Base-by-base conservation (phyloP, 53 echinoderm and acorn worm species). In the Temnopleurus reevesii region DNA sequence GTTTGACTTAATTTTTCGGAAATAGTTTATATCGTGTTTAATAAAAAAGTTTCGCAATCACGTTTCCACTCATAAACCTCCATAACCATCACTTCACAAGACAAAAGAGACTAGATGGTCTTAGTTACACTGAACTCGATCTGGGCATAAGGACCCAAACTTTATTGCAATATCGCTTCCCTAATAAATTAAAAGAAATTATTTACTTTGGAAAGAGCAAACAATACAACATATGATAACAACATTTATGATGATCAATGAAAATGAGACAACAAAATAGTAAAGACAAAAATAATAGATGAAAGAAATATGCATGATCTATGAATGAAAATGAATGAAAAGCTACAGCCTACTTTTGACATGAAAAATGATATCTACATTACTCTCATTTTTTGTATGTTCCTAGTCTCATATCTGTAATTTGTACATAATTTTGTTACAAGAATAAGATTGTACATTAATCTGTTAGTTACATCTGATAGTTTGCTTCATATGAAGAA, bases 101-200 rank as follows among this genome's bases (percentile, higher is more conserved):
- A n/a, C n/a, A n/a, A n/a, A n/a, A n/a, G n/a, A n/a, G n/a, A n/a
- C n/a, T n/a, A n/a, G n/a, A n/a, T n/a, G n/a, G 36, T 19, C 9
- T 55, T 56, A 34, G 31, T 58, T 85, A 85, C 85, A 85, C 85
- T 85, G 85, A 85, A 85, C 59, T 83, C 55, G 38, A 55, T 55
- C 12, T 60, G 59, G 85, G 85, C 45, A 5, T 26, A 36, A 85
- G 33, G 43, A 13, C 59, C 85, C 85, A 25, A 61, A 85, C 59
- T 60, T 85, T 85, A 85, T 85, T 85, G 85, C 85, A 85, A 85
- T 85, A 85, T 85, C 60, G 85, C 85, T 85, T 85, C 85, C 85
- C 85, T 85, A 85, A 85, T 85, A 85, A 85, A 85, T 85, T 85
- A 85, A 85, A 85, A 85, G 85, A 59, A 85, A 45, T 38, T 85